Evolutionary conservation across 2,113 vertebrate genomes (phyloP), one percentile per base, ranked within the genome.

Genomic region (Salvelinus alpinus): DNA sequence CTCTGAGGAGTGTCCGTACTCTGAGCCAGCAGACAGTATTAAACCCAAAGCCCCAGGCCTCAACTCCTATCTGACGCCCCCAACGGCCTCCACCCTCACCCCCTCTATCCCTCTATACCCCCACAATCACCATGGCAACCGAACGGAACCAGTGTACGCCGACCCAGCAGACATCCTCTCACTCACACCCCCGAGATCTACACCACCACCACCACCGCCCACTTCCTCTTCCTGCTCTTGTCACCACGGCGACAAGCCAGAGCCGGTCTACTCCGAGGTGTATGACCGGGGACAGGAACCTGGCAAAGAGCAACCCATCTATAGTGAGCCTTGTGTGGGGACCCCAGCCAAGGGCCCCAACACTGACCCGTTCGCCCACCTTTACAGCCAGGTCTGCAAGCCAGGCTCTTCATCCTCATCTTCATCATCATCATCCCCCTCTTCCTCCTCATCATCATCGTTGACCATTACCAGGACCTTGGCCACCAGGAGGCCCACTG

Each of bases 121-220:
- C 1, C 31, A 7, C 25, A 27, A 34, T 67, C 64, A 18, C 8
- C 66, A 20, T 0, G 24, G 18, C 1, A 1, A 22, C 62, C 80
- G 69, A 2, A 74, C 73, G 74, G 95, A 98, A 67, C 88, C 90
- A 0, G 85, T 96, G 0, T 98, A 98, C 51, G 95, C 94, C 0
- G 92, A 96, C 70, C 96, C 96, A 0, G 9, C 90, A 2, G 94
- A 95, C 86, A 64, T 90, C 25, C 67, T 81, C 81, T 0, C 77
- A 82, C 25, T 85, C 80, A 78, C 82, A 82, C 5, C 87, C 9
- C 51, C 1, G 8, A 1, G 3, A 48, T 1, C 72, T 2, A 6
- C 44, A 2, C 57, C 27, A 24, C 29, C 47, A 2, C 0, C 11
- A 25, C 16, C 59, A 1, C 3, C n/a, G 5, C 27, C 74, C 0